Percentiles rank a stretch among this genome's conserved stretches.
phyloP scores from a whole-genome alignment of 64 coral and sea anemone genomes.

The Pocillopora damicornis region DNA sequence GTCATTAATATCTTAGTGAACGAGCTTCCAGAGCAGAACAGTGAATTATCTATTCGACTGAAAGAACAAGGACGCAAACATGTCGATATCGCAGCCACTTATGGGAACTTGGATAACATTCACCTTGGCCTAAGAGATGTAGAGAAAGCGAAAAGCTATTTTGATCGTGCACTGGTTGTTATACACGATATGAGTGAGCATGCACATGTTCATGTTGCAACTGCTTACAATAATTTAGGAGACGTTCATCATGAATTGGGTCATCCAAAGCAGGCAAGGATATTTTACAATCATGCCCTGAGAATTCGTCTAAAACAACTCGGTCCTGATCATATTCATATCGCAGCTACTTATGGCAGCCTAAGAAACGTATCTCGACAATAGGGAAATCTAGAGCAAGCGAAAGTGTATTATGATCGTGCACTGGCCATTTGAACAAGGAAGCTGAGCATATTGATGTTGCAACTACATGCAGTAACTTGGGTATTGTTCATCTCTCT shows the following conservation, averaged over 20 bases:
- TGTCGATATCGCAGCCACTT: neutral
- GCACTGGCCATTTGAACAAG: neutral
- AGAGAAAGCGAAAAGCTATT: neutral
- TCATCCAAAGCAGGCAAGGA: conserved; percentile 5
- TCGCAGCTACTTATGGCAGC: conserved; percentile 18
- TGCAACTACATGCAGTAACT: neutral
- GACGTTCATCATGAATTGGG: neutral
- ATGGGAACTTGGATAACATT: neutral
- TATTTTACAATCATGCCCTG: conserved; percentile 1
- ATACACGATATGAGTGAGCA: neutral
- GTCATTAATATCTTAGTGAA: neutral
- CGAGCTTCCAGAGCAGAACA: neutral
- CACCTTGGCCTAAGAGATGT: neutral
- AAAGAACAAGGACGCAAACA: neutral
- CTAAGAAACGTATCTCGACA: neutral
- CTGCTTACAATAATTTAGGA: conserved; percentile 14
- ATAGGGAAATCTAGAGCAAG: neutral
- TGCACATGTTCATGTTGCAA: conserved; percentile 2
- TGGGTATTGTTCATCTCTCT: neutral
- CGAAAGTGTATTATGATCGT: neutral
- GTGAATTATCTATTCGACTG: neutral
- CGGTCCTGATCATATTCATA: conserved; percentile 8
- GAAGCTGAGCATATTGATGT: neutral
- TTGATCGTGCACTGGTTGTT: neutral
- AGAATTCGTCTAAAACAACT: conserved; percentile 9